Conservation (phyloP, 37 sponge, comb jelly and placozoan species). For the Beroe forskalii region DNA sequence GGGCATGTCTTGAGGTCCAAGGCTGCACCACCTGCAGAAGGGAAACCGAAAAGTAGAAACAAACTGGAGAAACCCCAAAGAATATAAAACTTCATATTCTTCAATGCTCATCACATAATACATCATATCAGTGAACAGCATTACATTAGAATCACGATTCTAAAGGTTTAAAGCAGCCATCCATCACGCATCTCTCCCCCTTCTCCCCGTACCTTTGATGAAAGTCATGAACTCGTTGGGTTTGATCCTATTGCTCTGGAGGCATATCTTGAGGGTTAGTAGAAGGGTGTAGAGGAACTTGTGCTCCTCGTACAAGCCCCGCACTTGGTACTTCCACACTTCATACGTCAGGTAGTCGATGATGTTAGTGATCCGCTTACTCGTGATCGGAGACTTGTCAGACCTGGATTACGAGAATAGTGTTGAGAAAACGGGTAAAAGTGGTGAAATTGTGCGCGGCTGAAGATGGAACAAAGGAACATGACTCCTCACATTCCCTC, state of each 20-base stretch:
- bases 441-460: no score
- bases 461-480: no score
- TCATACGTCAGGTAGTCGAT: constrained; percentile 90
- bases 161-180: no score
- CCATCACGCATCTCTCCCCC: background rate
- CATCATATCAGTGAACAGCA: no score
- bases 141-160: no score
- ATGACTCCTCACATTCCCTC: no score
- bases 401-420: constrained; percentile 67
- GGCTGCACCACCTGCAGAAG: constrained; percentile 86
- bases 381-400: constrained; percentile 85
- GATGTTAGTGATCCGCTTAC: constrained; percentile 85
- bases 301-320: constrained; percentile 94
- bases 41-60: no score
- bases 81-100: no score
- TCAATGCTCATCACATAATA: no score
- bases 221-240: constrained; percentile 90
- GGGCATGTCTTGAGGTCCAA: constrained; percentile 90
- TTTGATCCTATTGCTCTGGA: constrained; percentile 77
- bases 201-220: constrained; percentile 96
- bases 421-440: no score
- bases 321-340: constrained; percentile 84
- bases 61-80: no score
- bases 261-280: constrained; percentile 92
- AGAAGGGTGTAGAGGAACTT: constrained; percentile 99